phyloP scores from a whole-genome alignment of 1,140 invertebrate species.

The Bombus pyrosoma region DNA sequence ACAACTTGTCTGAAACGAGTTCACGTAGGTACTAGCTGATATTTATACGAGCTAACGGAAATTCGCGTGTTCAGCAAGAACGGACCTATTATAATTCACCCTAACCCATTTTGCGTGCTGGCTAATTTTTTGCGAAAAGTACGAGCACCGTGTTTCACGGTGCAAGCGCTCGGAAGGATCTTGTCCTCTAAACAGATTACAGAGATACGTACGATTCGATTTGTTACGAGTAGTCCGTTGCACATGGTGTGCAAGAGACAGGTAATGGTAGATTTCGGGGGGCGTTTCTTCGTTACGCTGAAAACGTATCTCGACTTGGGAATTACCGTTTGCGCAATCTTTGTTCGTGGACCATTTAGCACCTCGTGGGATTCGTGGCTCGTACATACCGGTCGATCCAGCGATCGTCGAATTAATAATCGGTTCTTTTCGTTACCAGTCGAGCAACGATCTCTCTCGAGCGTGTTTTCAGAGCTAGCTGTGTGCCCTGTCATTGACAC shows the following conservation, averaged over 20 bases:
- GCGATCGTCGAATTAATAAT: constrained; percentile 25
- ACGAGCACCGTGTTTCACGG: neutral
- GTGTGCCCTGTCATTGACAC: constrained; percentile 14
- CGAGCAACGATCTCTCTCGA: neutral
- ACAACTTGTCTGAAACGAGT: constrained; percentile 21
- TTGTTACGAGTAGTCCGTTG: neutral
- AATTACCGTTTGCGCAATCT: neutral
- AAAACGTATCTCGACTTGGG: neutral
- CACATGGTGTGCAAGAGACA: neutral
- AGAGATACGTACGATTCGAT: neutral
- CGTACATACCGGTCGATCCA: neutral
- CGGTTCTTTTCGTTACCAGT: neutral
- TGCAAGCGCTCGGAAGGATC: neutral
- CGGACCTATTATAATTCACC: constrained; percentile 4
- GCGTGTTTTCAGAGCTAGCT: neutral
- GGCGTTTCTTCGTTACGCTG: constrained; percentile 8
- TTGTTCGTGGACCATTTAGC: neutral
- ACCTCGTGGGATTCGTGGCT: constrained; percentile 1
- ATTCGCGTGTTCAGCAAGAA: neutral
- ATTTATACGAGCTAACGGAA: neutral
- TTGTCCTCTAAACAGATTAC: too few relatives aligned
- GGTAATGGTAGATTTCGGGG: neutral
- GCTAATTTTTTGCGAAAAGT: neutral
- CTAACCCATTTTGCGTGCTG: neutral
- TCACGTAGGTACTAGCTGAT: neutral